Base-by-base conservation (phyloP, 2,888 invertebrate genomes). In the Sthenelais limicola region DNA sequence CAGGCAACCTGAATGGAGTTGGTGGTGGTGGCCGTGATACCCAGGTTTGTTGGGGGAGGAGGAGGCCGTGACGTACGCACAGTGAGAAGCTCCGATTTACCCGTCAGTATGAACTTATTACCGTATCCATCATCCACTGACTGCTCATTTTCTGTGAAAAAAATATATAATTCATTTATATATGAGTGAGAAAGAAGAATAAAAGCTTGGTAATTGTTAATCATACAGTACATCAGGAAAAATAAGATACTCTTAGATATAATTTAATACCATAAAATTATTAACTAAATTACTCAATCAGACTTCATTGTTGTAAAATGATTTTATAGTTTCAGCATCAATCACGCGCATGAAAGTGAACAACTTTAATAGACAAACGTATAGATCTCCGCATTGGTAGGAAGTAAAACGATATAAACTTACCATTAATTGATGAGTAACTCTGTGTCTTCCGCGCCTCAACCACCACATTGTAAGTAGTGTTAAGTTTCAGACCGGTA, bases 361-460 rank as follows among this genome's bases (percentile, higher is more conserved):
- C n/a, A n/a, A n/a, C n/a, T n/a, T n/a, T n/a, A n/a, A n/a, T n/a
- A n/a, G n/a, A n/a, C n/a, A n/a, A n/a, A n/a, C n/a, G n/a, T n/a
- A n/a, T n/a, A n/a, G n/a, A n/a, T n/a, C n/a, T n/a, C n/a, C n/a
- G n/a, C n/a, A n/a, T n/a, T n/a, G n/a, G n/a, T n/a, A n/a, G n/a
- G n/a, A n/a, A n/a, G n/a, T n/a, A n/a, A n/a, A n/a, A n/a, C n/a
- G n/a, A n/a, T n/a, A n/a, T 7, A 15, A 18, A 3, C 54, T 33
- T 43, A 70, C 70, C 83, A 74, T 84, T 81, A 32, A 83, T 78
- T 69, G 83, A 84, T 21, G 80, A 79, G 77, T 87, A 87, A 56
- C 83, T 81, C 77, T 85, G 85, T 80, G 83, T 83, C 73, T 82
- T 84, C 15, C 87, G 78, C 4, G 86, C 86, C 76, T 88, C 88